These are phyloP conservation scores for Myrmecobius fasciatus DNA, from an alignment of 2,113 vertebrate genomes.

Conservation along the genomic window DNA sequence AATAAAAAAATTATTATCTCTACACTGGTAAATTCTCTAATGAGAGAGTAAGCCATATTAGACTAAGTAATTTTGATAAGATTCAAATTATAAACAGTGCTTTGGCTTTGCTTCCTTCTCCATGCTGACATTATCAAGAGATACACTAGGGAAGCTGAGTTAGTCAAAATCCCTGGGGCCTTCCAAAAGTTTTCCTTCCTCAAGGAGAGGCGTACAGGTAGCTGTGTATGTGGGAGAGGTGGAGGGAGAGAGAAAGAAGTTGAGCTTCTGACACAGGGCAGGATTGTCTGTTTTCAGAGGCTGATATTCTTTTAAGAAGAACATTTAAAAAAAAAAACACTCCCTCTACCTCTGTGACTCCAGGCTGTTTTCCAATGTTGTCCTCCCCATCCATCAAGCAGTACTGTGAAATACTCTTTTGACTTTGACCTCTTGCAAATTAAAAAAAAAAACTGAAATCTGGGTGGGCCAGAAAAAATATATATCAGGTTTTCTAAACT, in stretches of 20 bases:
- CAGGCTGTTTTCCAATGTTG: background rate
- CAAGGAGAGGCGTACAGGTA: background rate
- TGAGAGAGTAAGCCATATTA: background rate
- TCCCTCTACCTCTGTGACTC: background rate
- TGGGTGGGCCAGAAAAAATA: conserved; percentile 17
- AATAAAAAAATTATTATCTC: no score
- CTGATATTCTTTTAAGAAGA: background rate
- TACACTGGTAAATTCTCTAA: background rate
- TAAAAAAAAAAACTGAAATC: background rate
- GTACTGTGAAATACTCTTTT: background rate
- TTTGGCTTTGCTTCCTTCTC: background rate
- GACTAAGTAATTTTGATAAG: background rate
- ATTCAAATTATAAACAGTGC: background rate
- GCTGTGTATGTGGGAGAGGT: background rate
- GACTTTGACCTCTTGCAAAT: background rate
- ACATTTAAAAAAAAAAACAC: background rate
- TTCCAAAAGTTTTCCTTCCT: background rate
- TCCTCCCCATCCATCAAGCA: conserved; percentile 7
- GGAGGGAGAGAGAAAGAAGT: background rate
- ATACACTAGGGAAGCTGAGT: background rate
- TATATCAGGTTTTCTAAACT: conserved; percentile 5
- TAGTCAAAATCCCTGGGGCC: background rate
- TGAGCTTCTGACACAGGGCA: background rate
- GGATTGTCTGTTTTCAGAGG: background rate
- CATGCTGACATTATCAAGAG: background rate